A percentile compares a stretch with the other conserved stretches of the same genome.
Evolutionary conservation across 2,888 invertebrate genomes (phyloP).

Genomic region (Piscicola geometra): DNA sequence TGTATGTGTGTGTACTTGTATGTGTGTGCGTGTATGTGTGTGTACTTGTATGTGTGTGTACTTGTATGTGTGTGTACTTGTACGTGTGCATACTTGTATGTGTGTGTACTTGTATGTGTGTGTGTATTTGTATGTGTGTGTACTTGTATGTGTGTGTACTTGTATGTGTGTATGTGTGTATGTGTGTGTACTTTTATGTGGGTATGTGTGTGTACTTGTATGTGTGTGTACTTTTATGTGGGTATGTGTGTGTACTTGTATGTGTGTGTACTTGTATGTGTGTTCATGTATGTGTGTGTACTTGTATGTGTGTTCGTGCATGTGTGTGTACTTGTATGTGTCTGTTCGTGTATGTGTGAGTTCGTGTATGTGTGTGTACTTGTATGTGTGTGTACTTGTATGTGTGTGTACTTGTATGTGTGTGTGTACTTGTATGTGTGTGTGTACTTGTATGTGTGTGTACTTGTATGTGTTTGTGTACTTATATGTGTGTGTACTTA

Average conservation of each 20-base stretch:
- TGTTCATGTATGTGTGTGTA: background rate
- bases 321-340: background rate
- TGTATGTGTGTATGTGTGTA: background rate
- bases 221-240: background rate
- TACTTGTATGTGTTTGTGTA: no score
- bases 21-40: background rate
- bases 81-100: background rate
- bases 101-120: background rate
- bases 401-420: no score
- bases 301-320: slow-evolving; percentile 74
- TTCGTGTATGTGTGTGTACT: no score
- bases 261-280: background rate
- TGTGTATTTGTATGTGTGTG: no score
- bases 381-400: no score
- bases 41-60: background rate
- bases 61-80: background rate
- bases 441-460: no score
- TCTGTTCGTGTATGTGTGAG: no score
- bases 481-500: no score
- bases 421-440: no score
- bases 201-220: background rate
- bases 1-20: background rate
- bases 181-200: background rate
- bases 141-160: no score
- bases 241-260: background rate